phyloP scores from a whole-genome alignment of 2,797 vertebrate species.

The Pangasius sanitwongsei region DNA sequence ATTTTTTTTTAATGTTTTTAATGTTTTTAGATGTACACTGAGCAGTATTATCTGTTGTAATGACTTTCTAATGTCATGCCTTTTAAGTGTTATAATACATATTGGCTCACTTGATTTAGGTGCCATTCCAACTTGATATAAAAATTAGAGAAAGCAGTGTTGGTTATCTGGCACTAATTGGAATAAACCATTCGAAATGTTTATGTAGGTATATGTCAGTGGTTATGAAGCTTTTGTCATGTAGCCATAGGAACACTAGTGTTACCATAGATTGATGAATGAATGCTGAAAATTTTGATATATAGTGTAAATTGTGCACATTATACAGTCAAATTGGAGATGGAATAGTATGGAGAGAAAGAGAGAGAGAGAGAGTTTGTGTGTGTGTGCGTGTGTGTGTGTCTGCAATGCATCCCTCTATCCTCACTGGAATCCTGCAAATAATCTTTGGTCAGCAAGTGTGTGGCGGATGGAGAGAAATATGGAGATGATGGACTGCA shows the following conservation, averaged over 20 bases:
- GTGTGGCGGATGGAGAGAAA: background rate
- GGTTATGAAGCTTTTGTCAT: background rate
- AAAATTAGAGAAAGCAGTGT: background rate
- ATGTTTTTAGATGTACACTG: background rate
- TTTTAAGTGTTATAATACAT: background rate
- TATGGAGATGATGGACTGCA: conserved; percentile 31
- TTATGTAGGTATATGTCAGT: background rate
- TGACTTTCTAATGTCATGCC: background rate
- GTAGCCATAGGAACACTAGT: background rate
- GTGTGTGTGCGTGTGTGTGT: background rate
- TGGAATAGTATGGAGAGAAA: background rate
- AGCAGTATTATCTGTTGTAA: background rate
- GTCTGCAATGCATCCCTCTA: background rate
- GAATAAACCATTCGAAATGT: background rate
- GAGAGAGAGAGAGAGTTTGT: background rate
- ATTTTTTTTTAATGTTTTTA: too few species aligned
- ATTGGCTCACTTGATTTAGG: background rate
- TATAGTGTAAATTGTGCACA: background rate
- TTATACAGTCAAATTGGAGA: background rate
- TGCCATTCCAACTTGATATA: background rate
- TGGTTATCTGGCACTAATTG: background rate
- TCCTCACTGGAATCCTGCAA: conserved; percentile 1
- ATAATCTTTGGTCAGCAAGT: conserved; percentile 24
- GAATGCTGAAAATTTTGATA: background rate
- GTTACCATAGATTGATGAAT: background rate